These are phyloP conservation scores for Stichopus horrens DNA, from an alignment of 53 echinoderm and acorn worm genomes.

Conservation along the genomic window DNA sequence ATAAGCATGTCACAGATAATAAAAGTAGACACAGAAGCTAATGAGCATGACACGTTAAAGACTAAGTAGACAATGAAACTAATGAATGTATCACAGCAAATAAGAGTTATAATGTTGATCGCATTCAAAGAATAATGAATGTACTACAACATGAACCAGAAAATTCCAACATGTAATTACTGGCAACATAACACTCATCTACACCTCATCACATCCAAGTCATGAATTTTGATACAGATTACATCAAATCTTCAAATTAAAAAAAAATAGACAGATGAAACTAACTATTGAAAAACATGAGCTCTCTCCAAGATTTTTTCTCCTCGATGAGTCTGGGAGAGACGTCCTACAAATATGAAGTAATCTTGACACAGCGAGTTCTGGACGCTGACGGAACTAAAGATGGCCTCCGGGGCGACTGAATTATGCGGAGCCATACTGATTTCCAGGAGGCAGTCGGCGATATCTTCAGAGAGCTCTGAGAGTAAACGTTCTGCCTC, in stretches of 20 bases:
- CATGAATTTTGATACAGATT: too few species aligned
- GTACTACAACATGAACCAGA: too few species aligned
- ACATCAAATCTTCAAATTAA: background rate
- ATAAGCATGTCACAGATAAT: too few species aligned
- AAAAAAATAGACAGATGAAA: background rate
- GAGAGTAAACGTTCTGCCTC: slow-evolving; percentile 76
- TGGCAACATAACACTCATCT: too few species aligned
- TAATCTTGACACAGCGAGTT: slow-evolving; percentile 83
- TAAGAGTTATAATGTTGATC: too few species aligned
- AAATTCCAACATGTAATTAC: background rate
- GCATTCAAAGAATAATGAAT: too few species aligned
- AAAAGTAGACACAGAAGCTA: too few species aligned
- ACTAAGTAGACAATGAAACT: too few species aligned
- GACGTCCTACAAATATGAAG: slow-evolving; percentile 85
- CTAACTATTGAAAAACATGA: slow-evolving; percentile 93
- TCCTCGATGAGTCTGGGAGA: slow-evolving; percentile 74
- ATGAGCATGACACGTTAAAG: too few species aligned
- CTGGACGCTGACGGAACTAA: slow-evolving; percentile 76
- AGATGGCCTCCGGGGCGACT: slow-evolving; percentile 79
- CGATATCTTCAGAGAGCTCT: slow-evolving; percentile 84
- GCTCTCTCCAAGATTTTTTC: slow-evolving; percentile 89
- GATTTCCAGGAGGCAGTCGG: slow-evolving; percentile 88
- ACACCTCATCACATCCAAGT: too few species aligned
- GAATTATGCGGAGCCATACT: slow-evolving; percentile 69
- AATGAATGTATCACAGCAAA: too few species aligned